These are phyloP conservation scores for Pangasius sanitwongsei DNA, from an alignment of 2,797 vertebrate genomes.

Conservation along the genomic window DNA sequence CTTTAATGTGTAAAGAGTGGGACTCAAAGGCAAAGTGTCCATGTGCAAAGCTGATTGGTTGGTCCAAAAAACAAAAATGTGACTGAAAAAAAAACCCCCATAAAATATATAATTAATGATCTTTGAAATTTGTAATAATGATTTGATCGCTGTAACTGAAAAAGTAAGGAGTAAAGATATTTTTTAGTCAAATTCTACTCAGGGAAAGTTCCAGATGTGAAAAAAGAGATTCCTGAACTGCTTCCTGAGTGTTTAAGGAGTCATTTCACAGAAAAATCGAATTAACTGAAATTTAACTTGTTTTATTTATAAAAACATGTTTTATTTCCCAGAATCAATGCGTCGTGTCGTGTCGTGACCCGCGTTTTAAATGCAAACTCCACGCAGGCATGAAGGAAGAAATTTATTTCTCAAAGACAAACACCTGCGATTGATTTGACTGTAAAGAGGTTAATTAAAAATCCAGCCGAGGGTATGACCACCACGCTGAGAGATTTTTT, in stretches of 20 bases:
- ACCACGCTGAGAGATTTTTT: not conserved
- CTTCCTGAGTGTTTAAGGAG: not conserved
- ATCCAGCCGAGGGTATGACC: not conserved
- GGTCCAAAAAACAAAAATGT: too few relatives aligned
- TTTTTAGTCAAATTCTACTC: not conserved
- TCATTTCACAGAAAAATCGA: not conserved
- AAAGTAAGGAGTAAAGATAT: too few relatives aligned
- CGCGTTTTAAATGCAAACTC: not conserved
- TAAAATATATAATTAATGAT: too few relatives aligned
- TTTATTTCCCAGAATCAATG: not conserved
- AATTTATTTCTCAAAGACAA: not conserved
- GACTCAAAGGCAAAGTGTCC: too few relatives aligned
- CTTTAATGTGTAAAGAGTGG: too few relatives aligned
- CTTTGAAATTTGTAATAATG: too few relatives aligned
- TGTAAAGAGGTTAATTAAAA: constrained; percentile 7
- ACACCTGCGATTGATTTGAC: constrained; percentile 1
- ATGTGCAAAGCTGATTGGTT: too few relatives aligned
- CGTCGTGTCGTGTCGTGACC: not conserved
- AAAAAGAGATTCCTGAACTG: not conserved
- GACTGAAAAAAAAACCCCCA: too few relatives aligned
- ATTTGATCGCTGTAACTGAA: too few relatives aligned
- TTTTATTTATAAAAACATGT: too few relatives aligned
- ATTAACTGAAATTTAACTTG: not conserved
- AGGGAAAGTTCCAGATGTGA: not conserved
- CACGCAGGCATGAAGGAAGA: not conserved